phyloP scores from a whole-genome alignment of 2,888 invertebrate genomes.

The Caenorhabditis angaria region DNA sequence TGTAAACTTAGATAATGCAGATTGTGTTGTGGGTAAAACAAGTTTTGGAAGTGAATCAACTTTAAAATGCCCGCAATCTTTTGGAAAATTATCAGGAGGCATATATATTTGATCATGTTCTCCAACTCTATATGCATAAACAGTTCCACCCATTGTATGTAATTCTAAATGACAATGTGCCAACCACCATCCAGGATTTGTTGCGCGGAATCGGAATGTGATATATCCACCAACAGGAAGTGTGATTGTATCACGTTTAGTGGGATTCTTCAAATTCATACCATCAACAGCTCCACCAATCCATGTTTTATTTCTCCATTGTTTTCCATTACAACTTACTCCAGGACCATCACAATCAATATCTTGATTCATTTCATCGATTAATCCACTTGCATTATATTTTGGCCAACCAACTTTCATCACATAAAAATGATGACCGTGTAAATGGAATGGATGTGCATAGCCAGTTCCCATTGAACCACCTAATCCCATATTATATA shows the following conservation, averaged over 20 bases:
- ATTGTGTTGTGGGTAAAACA: too few relatives aligned
- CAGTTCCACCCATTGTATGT: conserved; percentile 71
- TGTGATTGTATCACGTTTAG: conserved; percentile 71
- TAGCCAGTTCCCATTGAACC: conserved; percentile 59
- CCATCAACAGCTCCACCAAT: conserved; percentile 53
- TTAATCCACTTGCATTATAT: conserved; percentile 54
- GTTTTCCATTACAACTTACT: conserved; percentile 42
- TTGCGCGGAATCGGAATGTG: conserved; percentile 68
- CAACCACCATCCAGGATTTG: conserved; percentile 72
- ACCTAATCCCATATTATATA: conserved; percentile 69
- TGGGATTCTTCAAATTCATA: conserved; percentile 61
- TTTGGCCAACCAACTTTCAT: conserved; percentile 67
- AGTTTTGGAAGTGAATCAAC: conserved; percentile 31
- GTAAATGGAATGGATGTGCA: conserved; percentile 67
- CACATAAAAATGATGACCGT: conserved; percentile 67
- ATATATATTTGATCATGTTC: conserved; percentile 62
- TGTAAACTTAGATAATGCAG: too few relatives aligned
- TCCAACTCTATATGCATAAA: conserved; percentile 64
- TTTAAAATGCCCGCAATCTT: conserved; percentile 55
- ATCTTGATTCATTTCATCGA: conserved; percentile 57
- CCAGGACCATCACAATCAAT: conserved; percentile 27
- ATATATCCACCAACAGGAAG: conserved; percentile 72
- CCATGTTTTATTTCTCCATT: conserved; percentile 52
- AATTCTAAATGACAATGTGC: conserved; percentile 69
- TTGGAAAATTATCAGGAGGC: conserved; percentile 59